A percentile compares a stretch with the other conserved stretches of the same genome.
phyloP scores from a whole-genome alignment of 2,797 vertebrate species.

The Naso thynnoides region DNA sequence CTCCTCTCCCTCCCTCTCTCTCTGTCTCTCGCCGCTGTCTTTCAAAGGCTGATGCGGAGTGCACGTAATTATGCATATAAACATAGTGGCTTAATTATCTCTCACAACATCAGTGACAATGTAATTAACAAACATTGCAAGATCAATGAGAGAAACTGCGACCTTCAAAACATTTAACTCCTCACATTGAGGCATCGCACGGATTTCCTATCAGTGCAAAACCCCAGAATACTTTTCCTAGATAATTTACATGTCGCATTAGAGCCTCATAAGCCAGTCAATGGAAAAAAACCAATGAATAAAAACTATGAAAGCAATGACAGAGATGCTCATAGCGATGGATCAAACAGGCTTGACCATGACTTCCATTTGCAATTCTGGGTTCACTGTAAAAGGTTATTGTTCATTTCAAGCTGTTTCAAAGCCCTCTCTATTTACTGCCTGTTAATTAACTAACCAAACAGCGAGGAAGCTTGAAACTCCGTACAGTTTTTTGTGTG shows the following conservation, averaged over 20 bases:
- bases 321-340: conserved; percentile 68
- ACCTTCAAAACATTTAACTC: conserved; percentile 97
- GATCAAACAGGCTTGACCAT: conserved; percentile 75
- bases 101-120: conserved; percentile 99
- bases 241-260: conserved; percentile 81
- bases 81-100: conserved; percentile 99
- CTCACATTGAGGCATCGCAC: conserved; percentile 83
- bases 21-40: conserved; percentile 83
- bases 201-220: conserved; percentile 85
- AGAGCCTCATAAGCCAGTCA: conserved; percentile 76
- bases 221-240: conserved; percentile 83
- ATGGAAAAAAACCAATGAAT: conserved; percentile 67
- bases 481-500: conserved; percentile 51
- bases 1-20: conserved; percentile 49
- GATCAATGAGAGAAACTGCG: conserved; percentile 99
- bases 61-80: conserved; percentile 99
- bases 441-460: conserved; percentile 78
- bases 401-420: conserved; percentile 77
- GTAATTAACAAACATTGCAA: conserved; percentile 99
- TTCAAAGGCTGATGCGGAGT: conserved; percentile 94
- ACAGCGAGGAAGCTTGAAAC: conserved; percentile 74
- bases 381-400: conserved; percentile 81
- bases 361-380: conserved; percentile 76
- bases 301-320: conserved; percentile 76
- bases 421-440: conserved; percentile 75